A percentile compares a stretch with the other conserved stretches of the same genome.
Evolutionary conservation across 2,113 vertebrate species (phyloP).

Genomic region (Chloebia gouldiae): DNA sequence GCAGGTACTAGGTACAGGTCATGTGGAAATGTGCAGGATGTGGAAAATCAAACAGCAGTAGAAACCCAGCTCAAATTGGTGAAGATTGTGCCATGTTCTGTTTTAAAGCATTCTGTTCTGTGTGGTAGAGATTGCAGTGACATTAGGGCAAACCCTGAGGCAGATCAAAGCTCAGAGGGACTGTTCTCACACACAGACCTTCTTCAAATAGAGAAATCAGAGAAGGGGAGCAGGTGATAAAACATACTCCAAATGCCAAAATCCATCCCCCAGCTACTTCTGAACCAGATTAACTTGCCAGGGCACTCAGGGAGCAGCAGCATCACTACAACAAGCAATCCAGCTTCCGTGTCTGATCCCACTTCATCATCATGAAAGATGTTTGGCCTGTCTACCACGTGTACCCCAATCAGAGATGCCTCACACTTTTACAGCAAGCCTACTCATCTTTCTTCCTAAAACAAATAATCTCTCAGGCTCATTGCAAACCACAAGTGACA

Average conservation of each 20-base stretch:
- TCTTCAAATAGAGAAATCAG: not conserved
- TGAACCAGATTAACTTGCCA: not conserved
- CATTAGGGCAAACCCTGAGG: not conserved
- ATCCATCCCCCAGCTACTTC: not conserved
- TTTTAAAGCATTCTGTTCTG: not conserved
- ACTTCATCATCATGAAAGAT: conserved; percentile 23
- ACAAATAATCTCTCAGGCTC: conserved; percentile 18
- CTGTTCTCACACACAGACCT: not conserved
- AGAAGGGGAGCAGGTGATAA: not conserved
- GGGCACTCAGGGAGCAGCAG: not conserved
- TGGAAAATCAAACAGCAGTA: not conserved
- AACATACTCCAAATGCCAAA: conserved; percentile 8
- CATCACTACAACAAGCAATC: not conserved
- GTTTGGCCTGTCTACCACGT: not conserved
- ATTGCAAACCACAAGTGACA: not conserved
- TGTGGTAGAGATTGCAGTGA: not conserved
- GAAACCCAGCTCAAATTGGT: not conserved
- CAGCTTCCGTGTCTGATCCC: not conserved
- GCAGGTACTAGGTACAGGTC: not conserved
- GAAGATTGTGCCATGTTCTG: not conserved
- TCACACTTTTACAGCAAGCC: not conserved
- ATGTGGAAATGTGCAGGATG: not conserved
- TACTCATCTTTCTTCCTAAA: conserved; percentile 13
- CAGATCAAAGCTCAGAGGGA: not conserved
- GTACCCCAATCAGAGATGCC: not conserved